Evolutionary conservation across 2,113 vertebrate genomes (phyloP).

Genomic region (Callopanchax toddi): DNA sequence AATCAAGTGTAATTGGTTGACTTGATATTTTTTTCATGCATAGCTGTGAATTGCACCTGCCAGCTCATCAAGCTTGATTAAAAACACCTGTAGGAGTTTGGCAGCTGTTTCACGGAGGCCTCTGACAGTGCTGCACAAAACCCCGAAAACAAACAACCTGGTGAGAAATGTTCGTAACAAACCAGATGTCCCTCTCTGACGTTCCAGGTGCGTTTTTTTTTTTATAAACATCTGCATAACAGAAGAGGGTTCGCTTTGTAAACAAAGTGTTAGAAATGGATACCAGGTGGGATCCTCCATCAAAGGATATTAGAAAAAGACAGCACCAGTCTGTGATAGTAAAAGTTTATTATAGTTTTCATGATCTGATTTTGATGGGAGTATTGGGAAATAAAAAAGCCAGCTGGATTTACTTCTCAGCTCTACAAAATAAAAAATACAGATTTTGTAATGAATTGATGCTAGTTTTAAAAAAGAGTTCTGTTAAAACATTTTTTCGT

Average conservation of each 20-base stretch:
- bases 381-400: too few species aligned
- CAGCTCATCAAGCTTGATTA: neutral
- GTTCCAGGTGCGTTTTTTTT: constrained; percentile 1
- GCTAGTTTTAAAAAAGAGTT: constrained; percentile 3
- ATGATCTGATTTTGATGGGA: too few species aligned
- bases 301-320: neutral
- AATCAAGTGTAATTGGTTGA: neutral
- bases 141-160: constrained; percentile 14
- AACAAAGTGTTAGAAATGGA: constrained; percentile 26
- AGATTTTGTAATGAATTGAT: neutral
- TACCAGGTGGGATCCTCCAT: constrained; percentile 9
- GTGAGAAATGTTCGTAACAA: constrained; percentile 21
- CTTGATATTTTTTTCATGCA: neutral
- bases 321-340: neutral
- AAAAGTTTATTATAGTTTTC: neutral
- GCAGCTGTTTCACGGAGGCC: constrained; percentile 13
- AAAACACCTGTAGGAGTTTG: constrained; percentile 37
- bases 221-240: constrained; percentile 26
- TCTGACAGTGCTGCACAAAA: constrained; percentile 26
- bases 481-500: neutral
- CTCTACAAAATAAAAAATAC: neutral
- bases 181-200: constrained; percentile 40
- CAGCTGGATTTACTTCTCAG: too few species aligned
- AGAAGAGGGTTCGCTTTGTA: constrained; percentile 26
- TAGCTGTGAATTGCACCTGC: constrained; percentile 15